Evolutionary conservation across 2,113 vertebrate species (phyloP).

Genomic region (Colius striatus): DNA sequence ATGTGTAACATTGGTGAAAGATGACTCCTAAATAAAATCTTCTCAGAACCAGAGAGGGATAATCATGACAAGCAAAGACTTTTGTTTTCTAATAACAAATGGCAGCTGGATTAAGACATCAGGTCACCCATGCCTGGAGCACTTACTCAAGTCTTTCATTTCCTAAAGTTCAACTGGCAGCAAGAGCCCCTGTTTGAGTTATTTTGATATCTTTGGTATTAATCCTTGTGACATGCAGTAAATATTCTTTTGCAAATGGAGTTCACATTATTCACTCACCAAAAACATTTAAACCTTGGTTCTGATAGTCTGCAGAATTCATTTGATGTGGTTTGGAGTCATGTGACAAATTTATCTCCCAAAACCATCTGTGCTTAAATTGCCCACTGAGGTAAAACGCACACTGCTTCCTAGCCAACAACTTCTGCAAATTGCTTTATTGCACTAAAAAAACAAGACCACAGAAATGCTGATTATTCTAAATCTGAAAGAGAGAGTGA

Average conservation of each 20-base stretch:
- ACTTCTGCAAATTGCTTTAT: background rate
- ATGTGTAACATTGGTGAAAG: background rate
- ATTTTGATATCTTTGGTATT: background rate
- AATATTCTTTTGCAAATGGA: conserved; percentile 23
- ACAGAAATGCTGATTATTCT: conserved; percentile 8
- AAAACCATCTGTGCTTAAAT: conserved; percentile 9
- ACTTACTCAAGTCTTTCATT: background rate
- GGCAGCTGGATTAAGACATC: conserved; percentile 1
- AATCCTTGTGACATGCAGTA: background rate
- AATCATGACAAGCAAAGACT: background rate
- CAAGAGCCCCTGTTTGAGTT: background rate
- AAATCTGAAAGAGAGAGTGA: background rate
- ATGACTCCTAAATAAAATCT: conserved; percentile 7
- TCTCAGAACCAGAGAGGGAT: background rate
- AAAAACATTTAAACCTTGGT: background rate
- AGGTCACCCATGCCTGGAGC: background rate
- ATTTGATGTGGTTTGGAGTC: background rate
- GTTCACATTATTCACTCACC: background rate
- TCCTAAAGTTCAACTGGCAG: conserved; percentile 27
- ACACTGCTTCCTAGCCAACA: background rate
- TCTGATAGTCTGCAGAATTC: background rate
- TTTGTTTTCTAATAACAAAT: conserved; percentile 23
- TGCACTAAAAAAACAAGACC: background rate
- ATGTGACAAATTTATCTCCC: conserved; percentile 24
- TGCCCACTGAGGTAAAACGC: background rate